Evolutionary conservation across 2,888 invertebrate species (phyloP).

Genomic region (Oscheius sp.): DNA sequence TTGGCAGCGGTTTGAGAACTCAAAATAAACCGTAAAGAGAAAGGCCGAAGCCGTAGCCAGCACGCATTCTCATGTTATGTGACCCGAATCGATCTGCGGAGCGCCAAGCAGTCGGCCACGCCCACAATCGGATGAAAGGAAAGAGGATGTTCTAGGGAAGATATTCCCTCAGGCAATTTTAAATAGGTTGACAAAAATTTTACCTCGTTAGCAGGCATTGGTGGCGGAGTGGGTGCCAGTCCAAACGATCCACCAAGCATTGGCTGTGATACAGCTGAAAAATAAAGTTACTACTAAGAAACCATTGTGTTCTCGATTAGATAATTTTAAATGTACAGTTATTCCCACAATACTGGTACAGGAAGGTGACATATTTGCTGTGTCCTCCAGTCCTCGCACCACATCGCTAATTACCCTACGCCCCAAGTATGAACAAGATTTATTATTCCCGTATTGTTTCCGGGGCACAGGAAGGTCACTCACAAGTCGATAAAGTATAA

Average conservation of each 20-base stretch:
- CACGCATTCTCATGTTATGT: conserved; percentile 37
- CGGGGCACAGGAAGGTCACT: neutral
- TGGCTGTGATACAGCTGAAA: conserved; percentile 59
- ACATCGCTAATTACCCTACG: conserved; percentile 7
- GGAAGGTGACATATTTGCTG: neutral
- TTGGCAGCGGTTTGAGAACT: too few species aligned
- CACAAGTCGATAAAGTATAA: neutral
- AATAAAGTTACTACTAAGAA: too few species aligned
- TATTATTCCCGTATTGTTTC: neutral
- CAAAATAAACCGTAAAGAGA: neutral
- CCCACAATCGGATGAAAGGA: conserved; percentile 10
- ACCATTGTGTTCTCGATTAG: too few species aligned
- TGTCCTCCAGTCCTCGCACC: conserved; percentile 2
- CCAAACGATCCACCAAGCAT: conserved; percentile 63
- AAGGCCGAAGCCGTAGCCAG: conserved; percentile 2
- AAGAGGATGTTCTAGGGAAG: neutral
- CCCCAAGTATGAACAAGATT: conserved; percentile 8
- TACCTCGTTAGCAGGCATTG: conserved; percentile 55
- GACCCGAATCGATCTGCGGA: conserved; percentile 39
- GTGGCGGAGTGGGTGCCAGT: conserved; percentile 65
- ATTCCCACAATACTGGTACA: too few species aligned
- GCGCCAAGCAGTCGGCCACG: conserved; percentile 27
- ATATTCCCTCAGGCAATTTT: neutral
- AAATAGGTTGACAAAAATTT: neutral
- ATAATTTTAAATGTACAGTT: too few species aligned